Percentiles rank a stretch among this genome's conserved stretches.
Evolutionary conservation across 2,797 vertebrate species (phyloP).

Genomic region (Melanotaenia boesemani): DNA sequence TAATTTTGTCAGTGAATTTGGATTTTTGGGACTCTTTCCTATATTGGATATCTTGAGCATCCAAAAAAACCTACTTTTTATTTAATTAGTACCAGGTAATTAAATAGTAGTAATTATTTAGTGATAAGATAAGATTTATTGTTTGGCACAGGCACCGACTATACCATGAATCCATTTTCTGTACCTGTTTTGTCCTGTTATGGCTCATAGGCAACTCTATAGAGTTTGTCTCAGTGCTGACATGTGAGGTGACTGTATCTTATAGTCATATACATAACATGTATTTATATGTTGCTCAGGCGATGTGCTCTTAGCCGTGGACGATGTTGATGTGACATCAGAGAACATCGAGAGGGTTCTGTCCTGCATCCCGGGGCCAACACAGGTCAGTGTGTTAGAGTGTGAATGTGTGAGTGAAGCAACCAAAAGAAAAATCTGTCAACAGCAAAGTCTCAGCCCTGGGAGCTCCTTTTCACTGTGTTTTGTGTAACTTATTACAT

Average conservation of each 20-base stretch:
- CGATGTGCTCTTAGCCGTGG: constrained; percentile 92
- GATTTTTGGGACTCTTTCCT: neutral
- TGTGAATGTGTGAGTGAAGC: neutral
- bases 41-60: neutral
- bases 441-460: neutral
- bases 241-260: too few species aligned
- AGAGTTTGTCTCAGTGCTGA: neutral
- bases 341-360: constrained; percentile 97
- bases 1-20: too few species aligned
- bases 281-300: constrained; percentile 80
- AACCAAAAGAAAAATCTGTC: neutral
- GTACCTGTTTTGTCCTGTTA: neutral
- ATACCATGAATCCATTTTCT: neutral
- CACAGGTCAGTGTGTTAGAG: constrained; percentile 85
- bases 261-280: too few species aligned
- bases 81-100: too few species aligned
- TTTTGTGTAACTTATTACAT: neutral
- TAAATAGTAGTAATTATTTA: too few species aligned
- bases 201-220: neutral
- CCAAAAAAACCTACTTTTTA: neutral
- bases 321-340: constrained; percentile 93
- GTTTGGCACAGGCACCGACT: too few species aligned
- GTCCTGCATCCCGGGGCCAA: constrained; percentile 94
- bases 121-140: too few species aligned
- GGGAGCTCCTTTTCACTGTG: neutral